Conservation (phyloP, 2,888 invertebrate species). For the Melinopterus prodromus region DNA sequence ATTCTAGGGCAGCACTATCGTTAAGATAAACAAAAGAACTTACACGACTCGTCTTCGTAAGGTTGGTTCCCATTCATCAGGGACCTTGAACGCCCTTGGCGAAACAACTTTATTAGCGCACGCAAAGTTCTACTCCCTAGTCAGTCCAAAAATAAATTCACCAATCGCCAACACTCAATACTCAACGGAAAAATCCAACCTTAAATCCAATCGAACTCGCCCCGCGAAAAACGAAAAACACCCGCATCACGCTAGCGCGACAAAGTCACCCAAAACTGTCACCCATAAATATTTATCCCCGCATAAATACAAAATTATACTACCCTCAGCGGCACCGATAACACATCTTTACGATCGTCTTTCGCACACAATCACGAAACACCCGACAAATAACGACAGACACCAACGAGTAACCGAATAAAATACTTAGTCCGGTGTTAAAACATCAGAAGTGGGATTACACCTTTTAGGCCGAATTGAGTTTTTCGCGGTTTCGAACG, state of each 20-base stretch:
- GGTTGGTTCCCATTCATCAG: slow-evolving; percentile 64
- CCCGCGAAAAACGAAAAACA: background rate
- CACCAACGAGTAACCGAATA: background rate
- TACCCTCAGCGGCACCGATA: background rate
- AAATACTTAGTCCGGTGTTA: too few species aligned
- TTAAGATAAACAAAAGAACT: slow-evolving; percentile 46
- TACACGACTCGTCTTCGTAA: slow-evolving; percentile 62
- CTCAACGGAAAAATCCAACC: background rate
- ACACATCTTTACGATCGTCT: slow-evolving; percentile 23
- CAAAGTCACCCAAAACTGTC: background rate
- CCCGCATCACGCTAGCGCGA: background rate
- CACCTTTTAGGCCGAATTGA: background rate
- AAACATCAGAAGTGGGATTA: background rate
- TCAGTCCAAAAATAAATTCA: too few species aligned
- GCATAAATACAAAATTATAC: background rate
- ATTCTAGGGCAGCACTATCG: background rate
- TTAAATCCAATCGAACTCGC: background rate
- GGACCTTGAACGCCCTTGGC: slow-evolving; percentile 8
- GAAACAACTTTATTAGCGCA: background rate
- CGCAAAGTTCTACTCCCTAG: background rate
- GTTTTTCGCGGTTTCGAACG: background rate
- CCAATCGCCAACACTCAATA: background rate
- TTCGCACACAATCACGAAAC: background rate
- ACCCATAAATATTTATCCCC: background rate
- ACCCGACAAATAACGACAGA: background rate